Evolutionary conservation across 2,888 invertebrate species (phyloP).

Genomic region (Drosophila putrida): DNA sequence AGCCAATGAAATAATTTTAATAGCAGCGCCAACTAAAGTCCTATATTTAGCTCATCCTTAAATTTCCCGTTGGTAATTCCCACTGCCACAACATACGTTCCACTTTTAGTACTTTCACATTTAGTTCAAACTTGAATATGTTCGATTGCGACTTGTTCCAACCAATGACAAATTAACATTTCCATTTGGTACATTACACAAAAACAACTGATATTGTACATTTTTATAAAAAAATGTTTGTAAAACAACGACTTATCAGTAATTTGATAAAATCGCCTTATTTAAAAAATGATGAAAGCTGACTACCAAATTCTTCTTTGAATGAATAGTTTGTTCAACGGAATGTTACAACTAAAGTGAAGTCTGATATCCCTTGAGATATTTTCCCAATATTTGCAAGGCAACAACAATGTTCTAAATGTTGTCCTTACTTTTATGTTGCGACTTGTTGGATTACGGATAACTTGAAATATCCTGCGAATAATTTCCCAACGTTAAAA

Average conservation of each 20-base stretch:
- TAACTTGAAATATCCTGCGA: neutral
- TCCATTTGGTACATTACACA: neutral
- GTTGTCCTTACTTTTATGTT: neutral
- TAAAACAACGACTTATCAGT: neutral
- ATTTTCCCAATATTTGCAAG: conserved; percentile 2
- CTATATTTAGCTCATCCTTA: neutral
- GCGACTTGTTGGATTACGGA: neutral
- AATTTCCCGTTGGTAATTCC: too few species aligned
- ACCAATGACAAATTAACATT: neutral
- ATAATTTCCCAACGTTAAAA: conserved; percentile 16
- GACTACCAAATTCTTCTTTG: too few species aligned
- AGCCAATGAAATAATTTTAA: neutral
- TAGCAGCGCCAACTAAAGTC: neutral
- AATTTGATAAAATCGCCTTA: neutral
- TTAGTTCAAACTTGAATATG: neutral
- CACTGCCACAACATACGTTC: neutral
- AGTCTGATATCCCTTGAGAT: neutral
- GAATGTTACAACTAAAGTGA: neutral
- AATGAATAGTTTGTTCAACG: too few species aligned
- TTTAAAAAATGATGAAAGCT: too few species aligned
- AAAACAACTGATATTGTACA: neutral
- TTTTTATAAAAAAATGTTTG: neutral
- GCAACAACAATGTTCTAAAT: neutral
- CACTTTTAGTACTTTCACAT: neutral
- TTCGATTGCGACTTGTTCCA: conserved; percentile 12